phyloP scores from a whole-genome alignment of 92 coral and sea anemone genomes.

The Palythoa heliodiscus region DNA sequence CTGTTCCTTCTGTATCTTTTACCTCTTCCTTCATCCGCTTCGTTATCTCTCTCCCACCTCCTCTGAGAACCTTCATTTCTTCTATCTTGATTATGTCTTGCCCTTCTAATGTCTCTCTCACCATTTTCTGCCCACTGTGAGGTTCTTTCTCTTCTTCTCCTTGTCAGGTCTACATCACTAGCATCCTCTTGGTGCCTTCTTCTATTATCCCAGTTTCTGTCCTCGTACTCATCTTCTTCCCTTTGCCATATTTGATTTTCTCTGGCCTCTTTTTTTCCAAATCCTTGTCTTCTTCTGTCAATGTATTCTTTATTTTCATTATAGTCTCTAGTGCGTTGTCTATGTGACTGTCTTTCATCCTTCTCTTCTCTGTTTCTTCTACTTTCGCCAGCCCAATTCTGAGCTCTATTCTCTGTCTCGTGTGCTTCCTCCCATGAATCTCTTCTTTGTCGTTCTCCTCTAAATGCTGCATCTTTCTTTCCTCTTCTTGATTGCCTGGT shows the following conservation, averaged over 20 bases:
- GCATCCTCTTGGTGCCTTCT: conserved; percentile 25
- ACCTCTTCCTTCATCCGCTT: conserved; percentile 9
- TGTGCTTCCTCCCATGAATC: not conserved
- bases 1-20: conserved; percentile 30
- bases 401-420: not conserved
- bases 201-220: conserved; percentile 9
- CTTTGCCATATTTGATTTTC: not conserved
- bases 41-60: conserved; percentile 34
- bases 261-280: conserved; percentile 25
- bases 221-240: conserved; percentile 12
- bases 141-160: conserved; percentile 45
- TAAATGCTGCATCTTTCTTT: not conserved
- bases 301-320: conserved; percentile 9
- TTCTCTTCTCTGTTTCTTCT: conserved; percentile 31
- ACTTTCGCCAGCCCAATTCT: conserved; percentile 6
- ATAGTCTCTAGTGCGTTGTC: conserved; percentile 12
- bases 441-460: conserved; percentile 21
- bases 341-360: conserved; percentile 4
- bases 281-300: conserved; percentile 14
- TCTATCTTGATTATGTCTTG: conserved; percentile 9
- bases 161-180: conserved; percentile 38
- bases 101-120: conserved; percentile 12
- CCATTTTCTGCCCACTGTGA: conserved; percentile 44
- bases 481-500: conserved; percentile 24
- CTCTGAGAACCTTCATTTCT: conserved; percentile 25